These are phyloP conservation scores for Valencia hispanica DNA, from an alignment of 2,797 vertebrate species.

Conservation along the genomic window DNA sequence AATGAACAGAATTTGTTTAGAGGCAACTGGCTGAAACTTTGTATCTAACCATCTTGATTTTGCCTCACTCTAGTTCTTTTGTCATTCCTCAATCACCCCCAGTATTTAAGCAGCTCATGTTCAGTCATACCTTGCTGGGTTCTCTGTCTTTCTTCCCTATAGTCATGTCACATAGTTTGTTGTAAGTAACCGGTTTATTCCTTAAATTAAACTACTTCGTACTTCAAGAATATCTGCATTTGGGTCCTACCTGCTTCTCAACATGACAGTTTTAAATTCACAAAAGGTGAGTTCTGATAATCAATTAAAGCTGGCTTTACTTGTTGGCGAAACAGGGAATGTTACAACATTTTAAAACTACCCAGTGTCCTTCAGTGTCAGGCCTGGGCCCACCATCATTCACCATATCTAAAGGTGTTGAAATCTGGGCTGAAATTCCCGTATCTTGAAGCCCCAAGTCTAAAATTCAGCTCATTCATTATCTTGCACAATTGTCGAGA, in stretches of 20 bases:
- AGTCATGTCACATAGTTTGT: too few species aligned
- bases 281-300: too few species aligned
- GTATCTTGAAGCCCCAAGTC: constrained; percentile 54
- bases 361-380: constrained; percentile 46
- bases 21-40: background rate
- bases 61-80: too few species aligned
- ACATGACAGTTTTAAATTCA: too few species aligned
- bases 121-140: too few species aligned
- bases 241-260: too few species aligned
- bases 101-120: too few species aligned
- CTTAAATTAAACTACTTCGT: too few species aligned
- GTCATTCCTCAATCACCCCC: too few species aligned
- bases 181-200: too few species aligned
- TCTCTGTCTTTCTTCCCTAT: too few species aligned
- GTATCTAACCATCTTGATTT: background rate
- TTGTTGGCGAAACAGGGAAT: constrained; percentile 33
- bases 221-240: too few species aligned
- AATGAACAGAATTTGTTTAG: background rate
- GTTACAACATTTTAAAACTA: constrained; percentile 48
- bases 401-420: constrained; percentile 57
- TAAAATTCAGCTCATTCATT: constrained; percentile 59
- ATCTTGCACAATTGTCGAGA: constrained; percentile 45
- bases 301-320: constrained; percentile 32
- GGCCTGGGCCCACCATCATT: constrained; percentile 54
- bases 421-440: constrained; percentile 55